These are phyloP conservation scores for Hyperopisus bebe DNA, from an alignment of 2,113 vertebrate genomes.

Conservation along the genomic window DNA sequence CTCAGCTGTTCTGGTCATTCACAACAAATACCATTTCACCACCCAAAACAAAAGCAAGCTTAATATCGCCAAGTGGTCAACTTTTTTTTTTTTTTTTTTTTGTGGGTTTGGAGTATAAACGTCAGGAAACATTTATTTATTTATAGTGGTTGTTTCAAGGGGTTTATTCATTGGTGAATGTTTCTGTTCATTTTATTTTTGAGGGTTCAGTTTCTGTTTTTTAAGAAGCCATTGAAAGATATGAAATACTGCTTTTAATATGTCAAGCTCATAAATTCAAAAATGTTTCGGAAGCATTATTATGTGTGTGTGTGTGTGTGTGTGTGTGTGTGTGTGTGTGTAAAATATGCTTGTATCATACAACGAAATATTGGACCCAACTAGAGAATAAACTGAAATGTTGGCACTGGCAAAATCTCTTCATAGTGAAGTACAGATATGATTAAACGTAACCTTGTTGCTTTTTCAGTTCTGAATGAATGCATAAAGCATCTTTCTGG, in stretches of 20 bases:
- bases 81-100: neutral
- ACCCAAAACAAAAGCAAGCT: neutral
- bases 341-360: constrained; percentile 29
- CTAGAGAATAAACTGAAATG: no score
- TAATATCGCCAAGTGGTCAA: neutral
- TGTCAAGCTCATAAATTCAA: neutral
- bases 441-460: constrained; percentile 43
- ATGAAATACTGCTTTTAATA: neutral
- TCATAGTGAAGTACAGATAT: constrained; percentile 32
- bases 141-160: neutral
- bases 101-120: neutral
- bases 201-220: neutral
- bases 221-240: neutral
- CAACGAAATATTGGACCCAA: neutral
- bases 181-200: neutral
- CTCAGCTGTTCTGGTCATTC: neutral
- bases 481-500: constrained; percentile 36
- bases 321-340: no score
- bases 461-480: constrained; percentile 42
- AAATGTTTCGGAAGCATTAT: neutral
- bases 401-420: neutral
- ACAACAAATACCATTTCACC: neutral
- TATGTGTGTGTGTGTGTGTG: neutral
- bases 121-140: neutral
- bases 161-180: neutral